Conservation (phyloP, 1,140 invertebrate genomes). For the Manduca sexta region DNA sequence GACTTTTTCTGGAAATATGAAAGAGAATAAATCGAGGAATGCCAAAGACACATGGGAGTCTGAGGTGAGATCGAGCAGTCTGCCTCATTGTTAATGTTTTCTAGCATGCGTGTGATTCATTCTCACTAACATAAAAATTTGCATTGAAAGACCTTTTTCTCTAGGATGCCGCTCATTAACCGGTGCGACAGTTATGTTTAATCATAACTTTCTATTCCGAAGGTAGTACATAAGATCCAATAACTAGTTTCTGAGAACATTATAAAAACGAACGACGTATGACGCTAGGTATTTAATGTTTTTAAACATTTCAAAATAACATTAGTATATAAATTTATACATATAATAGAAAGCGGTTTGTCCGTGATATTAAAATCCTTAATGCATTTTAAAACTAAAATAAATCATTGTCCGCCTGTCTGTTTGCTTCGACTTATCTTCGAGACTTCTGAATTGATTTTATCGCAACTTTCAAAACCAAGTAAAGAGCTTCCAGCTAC, state of each 20-base stretch:
- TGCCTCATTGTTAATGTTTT: constrained; percentile 26
- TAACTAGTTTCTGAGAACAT: neutral
- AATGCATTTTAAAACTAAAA: too few species aligned
- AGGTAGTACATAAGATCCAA: neutral
- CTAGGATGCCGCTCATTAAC: constrained; percentile 38
- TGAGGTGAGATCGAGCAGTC: constrained; percentile 42
- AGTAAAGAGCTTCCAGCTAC: too few species aligned
- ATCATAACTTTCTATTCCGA: constrained; percentile 7
- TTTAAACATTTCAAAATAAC: too few species aligned
- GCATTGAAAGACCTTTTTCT: constrained; percentile 7
- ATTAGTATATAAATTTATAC: too few species aligned
- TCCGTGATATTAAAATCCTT: too few species aligned
- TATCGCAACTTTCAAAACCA: too few species aligned
- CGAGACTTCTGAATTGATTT: too few species aligned
- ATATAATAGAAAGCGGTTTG: too few species aligned
- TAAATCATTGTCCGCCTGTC: too few species aligned
- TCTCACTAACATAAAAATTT: constrained; percentile 29
- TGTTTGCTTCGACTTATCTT: too few species aligned
- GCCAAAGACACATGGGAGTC: constrained; percentile 63
- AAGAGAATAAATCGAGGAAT: constrained; percentile 54
- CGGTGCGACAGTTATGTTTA: constrained; percentile 35
- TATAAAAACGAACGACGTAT: neutral
- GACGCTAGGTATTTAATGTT: too few species aligned
- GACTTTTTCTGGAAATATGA: constrained; percentile 64
- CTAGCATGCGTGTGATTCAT: constrained; percentile 35